Conservation (phyloP, 2,113 vertebrate species). For the Micromys minutus region DNA sequence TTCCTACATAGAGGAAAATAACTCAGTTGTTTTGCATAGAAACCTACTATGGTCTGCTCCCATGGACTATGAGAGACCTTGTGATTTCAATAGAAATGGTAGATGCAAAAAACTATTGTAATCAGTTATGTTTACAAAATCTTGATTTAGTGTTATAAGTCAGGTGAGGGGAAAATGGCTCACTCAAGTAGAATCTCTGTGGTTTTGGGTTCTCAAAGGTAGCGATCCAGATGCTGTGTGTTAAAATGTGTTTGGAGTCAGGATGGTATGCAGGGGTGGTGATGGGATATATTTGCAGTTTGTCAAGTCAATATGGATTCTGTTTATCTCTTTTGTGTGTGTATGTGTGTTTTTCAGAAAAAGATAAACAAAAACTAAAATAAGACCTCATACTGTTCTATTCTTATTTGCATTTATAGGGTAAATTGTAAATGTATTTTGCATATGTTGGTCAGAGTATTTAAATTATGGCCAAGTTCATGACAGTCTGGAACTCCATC, state of each 20-base stretch:
- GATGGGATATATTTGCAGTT: not conserved
- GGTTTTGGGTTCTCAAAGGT: not conserved
- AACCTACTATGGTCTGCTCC: not conserved
- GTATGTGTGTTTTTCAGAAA: not conserved
- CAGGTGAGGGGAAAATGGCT: not conserved
- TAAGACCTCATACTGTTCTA: not conserved
- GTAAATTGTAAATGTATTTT: constrained; percentile 34
- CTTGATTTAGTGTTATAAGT: not conserved
- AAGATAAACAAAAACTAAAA: constrained; percentile 12
- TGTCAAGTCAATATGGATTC: not conserved
- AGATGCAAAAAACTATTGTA: not conserved
- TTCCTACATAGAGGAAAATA: not conserved
- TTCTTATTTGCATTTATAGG: constrained; percentile 1
- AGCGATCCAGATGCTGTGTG: not conserved
- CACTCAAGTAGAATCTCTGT: not conserved
- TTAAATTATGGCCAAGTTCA: constrained; percentile 49
- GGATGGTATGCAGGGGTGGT: not conserved
- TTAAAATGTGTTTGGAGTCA: not conserved
- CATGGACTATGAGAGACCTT: not conserved
- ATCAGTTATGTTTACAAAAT: not conserved
- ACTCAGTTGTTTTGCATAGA: not conserved
- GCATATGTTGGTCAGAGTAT: not conserved
- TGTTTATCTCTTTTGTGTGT: not conserved
- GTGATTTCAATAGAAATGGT: not conserved
- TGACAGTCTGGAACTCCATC: not conserved